These are phyloP conservation scores for Tanytarsus gracilentus DNA, from an alignment of 2,888 invertebrate genomes.

Conservation along the genomic window DNA sequence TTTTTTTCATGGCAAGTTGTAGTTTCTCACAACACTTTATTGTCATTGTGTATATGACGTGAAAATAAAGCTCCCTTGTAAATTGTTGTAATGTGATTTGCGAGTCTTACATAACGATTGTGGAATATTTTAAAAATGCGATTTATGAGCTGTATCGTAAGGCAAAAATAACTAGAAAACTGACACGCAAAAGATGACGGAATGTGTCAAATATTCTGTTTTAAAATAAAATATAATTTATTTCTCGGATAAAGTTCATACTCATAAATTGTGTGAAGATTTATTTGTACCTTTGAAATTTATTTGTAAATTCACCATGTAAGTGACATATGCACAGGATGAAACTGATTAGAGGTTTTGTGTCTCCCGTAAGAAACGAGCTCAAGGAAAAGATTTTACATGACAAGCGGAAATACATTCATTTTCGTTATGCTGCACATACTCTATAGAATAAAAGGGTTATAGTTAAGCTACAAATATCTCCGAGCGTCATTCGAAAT, in stretches of 20 bases:
- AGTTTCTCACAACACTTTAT: too few species aligned
- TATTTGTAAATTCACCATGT: not conserved
- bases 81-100: constrained; percentile 3
- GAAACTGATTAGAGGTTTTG: not conserved
- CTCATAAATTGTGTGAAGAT: not conserved
- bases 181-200: too few species aligned
- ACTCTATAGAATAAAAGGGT: not conserved
- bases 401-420: not conserved
- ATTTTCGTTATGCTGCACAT: not conserved
- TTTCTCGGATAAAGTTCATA: not conserved
- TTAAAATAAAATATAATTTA: too few species aligned
- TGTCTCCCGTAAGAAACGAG: not conserved
- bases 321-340: not conserved
- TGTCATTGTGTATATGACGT: not conserved
- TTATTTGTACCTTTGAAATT: not conserved
- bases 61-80: constrained; percentile 1
- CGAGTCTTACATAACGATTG: not conserved
- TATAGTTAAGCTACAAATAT: too few species aligned
- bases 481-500: not conserved
- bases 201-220: too few species aligned
- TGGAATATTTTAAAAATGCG: not conserved
- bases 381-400: not conserved
- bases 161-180: too few species aligned
- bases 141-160: not conserved
- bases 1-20: not conserved